A percentile compares a stretch with the other conserved stretches of the same genome.
phyloP scores from a whole-genome alignment of 2,797 vertebrate species.

The Neoniphon sammara region DNA sequence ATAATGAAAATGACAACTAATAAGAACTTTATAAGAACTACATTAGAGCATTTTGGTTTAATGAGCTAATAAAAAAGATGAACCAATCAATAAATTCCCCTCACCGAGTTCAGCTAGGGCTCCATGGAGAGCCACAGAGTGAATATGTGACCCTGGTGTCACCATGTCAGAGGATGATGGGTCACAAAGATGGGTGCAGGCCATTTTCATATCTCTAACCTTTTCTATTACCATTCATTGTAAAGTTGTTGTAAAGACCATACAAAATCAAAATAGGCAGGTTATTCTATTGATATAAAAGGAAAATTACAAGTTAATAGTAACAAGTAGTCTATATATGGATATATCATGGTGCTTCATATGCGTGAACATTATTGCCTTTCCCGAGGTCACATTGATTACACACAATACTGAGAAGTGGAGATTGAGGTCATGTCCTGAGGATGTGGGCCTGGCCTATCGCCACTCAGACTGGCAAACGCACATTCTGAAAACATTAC shows the following conservation, averaged over 20 bases:
- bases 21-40: background rate
- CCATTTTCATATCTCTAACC: background rate
- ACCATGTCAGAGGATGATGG: background rate
- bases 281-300: background rate
- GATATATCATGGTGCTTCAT: background rate
- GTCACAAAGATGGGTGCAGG: background rate
- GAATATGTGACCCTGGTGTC: conserved; percentile 20
- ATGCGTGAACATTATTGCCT: conserved; percentile 20
- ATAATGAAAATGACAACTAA: background rate
- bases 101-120: conserved; percentile 16
- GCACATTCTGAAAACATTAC: conserved; percentile 27
- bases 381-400: conserved; percentile 27
- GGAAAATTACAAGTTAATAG: background rate
- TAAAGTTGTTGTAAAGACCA: background rate
- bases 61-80: conserved; percentile 19
- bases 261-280: conserved; percentile 2
- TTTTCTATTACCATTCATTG: background rate
- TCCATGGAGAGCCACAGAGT: conserved; percentile 39
- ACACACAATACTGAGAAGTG: conserved; percentile 26
- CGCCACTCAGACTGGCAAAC: background rate
- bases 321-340: background rate
- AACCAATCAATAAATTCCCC: conserved; percentile 51
- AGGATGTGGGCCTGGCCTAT: conserved; percentile 10
- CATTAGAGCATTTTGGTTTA: background rate
- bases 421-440: conserved; percentile 42